Evolutionary conservation across 2,797 vertebrate species (phyloP).

Genomic region (Tympanoctomys barrerae): DNA sequence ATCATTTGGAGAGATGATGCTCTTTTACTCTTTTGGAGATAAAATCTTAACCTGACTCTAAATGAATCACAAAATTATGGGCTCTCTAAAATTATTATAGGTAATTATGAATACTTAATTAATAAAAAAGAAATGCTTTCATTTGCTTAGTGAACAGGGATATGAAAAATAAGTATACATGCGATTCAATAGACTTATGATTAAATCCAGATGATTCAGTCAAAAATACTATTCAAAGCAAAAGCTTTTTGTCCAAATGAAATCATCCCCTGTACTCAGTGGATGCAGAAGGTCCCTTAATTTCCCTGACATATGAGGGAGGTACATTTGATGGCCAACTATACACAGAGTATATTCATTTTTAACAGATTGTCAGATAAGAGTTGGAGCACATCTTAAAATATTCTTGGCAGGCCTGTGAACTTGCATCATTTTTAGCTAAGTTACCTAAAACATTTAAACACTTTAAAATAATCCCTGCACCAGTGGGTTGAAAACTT

Average conservation of each 20-base stretch:
- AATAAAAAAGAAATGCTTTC: conserved; percentile 75
- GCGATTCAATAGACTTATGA: conserved; percentile 65
- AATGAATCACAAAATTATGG: conserved; percentile 57
- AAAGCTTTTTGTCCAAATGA: conserved; percentile 70
- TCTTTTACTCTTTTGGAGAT: conserved; percentile 40
- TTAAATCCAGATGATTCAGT: conserved; percentile 75
- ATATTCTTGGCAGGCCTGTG: conserved; percentile 69
- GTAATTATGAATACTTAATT: conserved; percentile 65
- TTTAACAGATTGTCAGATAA: conserved; percentile 73
- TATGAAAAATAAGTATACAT: conserved; percentile 58
- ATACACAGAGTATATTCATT: conserved; percentile 59
- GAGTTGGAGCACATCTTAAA: conserved; percentile 74
- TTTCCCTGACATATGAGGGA: conserved; percentile 60
- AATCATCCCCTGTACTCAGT: conserved; percentile 30
- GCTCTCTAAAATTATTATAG: conserved; percentile 62
- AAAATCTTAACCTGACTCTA: conserved; percentile 57
- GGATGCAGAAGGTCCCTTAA: conserved; percentile 60
- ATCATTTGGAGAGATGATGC: conserved; percentile 22
- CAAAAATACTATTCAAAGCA: conserved; percentile 66
- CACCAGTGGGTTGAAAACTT: conserved; percentile 90
- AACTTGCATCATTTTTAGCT: conserved; percentile 85
- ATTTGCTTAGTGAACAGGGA: conserved; percentile 44
- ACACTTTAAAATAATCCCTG: conserved; percentile 90
- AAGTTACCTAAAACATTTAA: conserved; percentile 88
- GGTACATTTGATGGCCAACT: conserved; percentile 60